These are phyloP conservation scores for Chrysomela aeneicollis DNA, from an alignment of 2,888 invertebrate genomes.

Conservation along the genomic window DNA sequence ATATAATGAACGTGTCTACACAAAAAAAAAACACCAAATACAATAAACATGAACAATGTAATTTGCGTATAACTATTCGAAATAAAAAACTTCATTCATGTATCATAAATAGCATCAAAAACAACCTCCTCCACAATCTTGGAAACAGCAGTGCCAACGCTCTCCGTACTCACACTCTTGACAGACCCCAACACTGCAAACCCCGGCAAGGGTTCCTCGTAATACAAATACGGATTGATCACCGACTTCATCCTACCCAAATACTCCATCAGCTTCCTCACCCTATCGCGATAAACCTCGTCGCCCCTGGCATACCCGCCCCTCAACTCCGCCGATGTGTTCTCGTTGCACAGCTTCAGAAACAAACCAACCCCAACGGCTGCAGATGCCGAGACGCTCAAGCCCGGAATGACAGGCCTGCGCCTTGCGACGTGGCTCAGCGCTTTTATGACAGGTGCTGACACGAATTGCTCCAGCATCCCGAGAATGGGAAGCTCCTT, in stretches of 20 bases:
- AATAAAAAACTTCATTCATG: neutral
- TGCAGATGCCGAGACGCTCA: constrained; percentile 64
- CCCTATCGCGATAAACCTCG: constrained; percentile 57
- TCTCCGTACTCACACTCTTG: constrained; percentile 12
- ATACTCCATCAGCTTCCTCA: constrained; percentile 50
- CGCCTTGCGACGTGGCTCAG: constrained; percentile 64
- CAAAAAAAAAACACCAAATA: too few relatives aligned
- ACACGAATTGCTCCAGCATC: constrained; percentile 69
- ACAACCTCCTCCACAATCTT: constrained; percentile 11
- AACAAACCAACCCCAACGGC: constrained; percentile 66
- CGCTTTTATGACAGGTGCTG: constrained; percentile 64
- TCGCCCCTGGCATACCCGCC: constrained; percentile 60
- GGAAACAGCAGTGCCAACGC: constrained; percentile 14
- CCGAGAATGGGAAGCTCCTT: constrained; percentile 66
- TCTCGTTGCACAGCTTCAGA: constrained; percentile 66
- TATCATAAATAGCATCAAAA: constrained; percentile 4
- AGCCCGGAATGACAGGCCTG: constrained; percentile 70
- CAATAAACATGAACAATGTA: too few relatives aligned
- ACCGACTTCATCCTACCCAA: constrained; percentile 62
- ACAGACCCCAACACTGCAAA: constrained; percentile 35
- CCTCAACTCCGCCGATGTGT: constrained; percentile 50
- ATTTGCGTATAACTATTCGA: too few relatives aligned
- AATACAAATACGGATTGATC: constrained; percentile 67
- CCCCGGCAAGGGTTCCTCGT: constrained; percentile 57
- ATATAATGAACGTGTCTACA: too few relatives aligned